phyloP scores from a whole-genome alignment of 2,888 invertebrate species.

The Pristionchus exspectatus region DNA sequence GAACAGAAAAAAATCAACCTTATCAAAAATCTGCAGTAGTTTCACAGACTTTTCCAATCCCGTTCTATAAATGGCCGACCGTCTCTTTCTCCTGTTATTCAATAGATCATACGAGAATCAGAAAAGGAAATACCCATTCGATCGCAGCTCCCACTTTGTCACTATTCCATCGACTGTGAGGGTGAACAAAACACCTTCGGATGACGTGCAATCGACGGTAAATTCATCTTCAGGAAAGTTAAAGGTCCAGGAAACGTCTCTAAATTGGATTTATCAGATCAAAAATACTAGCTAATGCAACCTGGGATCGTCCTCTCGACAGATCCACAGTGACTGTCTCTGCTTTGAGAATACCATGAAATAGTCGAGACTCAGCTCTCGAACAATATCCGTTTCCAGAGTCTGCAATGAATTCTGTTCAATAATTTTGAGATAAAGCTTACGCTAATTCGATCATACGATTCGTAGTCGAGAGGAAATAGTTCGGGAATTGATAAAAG shows the following conservation, averaged over 20 bases:
- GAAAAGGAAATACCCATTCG: conserved; percentile 60
- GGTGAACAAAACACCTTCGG: conserved; percentile 58
- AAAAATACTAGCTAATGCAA: background rate
- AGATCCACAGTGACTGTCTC: conserved; percentile 32
- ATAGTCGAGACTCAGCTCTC: conserved; percentile 21
- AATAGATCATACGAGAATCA: background rate
- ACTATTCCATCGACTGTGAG: conserved; percentile 65
- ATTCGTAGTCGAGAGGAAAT: conserved; percentile 48
- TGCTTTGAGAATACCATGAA: conserved; percentile 48
- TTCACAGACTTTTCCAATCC: conserved; percentile 58
- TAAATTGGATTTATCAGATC: background rate
- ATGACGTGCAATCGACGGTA: conserved; percentile 22
- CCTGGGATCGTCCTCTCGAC: conserved; percentile 49
- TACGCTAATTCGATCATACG: conserved; percentile 23
- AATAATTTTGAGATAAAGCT: background rate
- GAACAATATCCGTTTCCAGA: conserved; percentile 29
- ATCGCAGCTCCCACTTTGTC: conserved; percentile 67
- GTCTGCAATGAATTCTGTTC: background rate
- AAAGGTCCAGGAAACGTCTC: conserved; percentile 21
- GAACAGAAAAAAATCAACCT: background rate
- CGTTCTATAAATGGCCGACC: conserved; percentile 59
- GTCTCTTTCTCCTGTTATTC: conserved; percentile 61
- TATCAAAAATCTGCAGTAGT: conserved; percentile 57
- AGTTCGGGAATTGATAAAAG: conserved; percentile 18
- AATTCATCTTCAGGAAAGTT: conserved; percentile 22